Evolutionary conservation across 1,140 invertebrate species (phyloP).

Genomic region (Drosophila pallidifrons): DNA sequence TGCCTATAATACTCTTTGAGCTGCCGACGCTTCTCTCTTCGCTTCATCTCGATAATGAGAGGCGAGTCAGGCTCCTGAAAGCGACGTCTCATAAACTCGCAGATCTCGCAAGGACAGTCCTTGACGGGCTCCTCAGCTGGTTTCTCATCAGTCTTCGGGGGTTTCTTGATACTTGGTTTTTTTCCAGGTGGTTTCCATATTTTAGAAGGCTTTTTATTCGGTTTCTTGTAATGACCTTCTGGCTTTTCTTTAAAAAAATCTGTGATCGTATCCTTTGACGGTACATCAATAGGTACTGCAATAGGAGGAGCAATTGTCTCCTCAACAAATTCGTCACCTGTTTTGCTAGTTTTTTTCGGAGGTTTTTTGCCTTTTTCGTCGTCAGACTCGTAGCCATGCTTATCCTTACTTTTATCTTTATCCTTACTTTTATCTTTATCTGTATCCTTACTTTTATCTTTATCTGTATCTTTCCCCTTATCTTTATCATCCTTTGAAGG

Average conservation of each 20-base stretch:
- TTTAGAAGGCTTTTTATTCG: no score
- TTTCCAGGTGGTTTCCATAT: not conserved
- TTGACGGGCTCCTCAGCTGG: not conserved
- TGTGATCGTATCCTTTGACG: no score
- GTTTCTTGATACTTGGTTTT: not conserved
- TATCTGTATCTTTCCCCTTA: not conserved
- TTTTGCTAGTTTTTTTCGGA: no score
- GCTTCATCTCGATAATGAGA: conserved; percentile 53
- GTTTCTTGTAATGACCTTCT: no score
- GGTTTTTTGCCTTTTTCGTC: no score
- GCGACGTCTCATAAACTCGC: conserved; percentile 32
- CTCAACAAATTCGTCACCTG: no score
- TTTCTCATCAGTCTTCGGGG: not conserved
- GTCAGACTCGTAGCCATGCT: not conserved
- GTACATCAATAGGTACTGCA: no score
- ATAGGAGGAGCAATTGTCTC: no score
- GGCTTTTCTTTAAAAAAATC: no score
- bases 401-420: not conserved
- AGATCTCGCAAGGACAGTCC: conserved; percentile 51
- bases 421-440: not conserved
- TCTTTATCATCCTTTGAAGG: not conserved
- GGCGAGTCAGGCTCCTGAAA: conserved; percentile 31
- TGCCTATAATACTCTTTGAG: conserved; percentile 37
- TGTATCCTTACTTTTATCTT: conserved; percentile 1
- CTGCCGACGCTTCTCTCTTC: conserved; percentile 24